Evolutionary conservation across 2,113 vertebrate genomes (phyloP).

Genomic region (Sebastes fasciatus): DNA sequence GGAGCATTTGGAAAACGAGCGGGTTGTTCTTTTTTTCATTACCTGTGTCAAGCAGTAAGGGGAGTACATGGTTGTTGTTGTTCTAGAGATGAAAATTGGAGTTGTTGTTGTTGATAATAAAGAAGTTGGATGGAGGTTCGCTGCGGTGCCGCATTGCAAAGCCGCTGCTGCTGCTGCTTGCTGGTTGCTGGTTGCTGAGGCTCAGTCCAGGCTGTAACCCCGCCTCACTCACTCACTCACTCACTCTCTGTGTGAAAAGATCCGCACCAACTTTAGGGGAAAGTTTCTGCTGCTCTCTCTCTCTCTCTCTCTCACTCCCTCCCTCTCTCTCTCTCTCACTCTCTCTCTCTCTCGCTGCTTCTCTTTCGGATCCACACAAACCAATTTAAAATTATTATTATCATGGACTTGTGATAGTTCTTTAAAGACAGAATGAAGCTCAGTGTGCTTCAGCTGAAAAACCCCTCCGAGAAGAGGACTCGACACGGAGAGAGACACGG

Average conservation of each 20-base stretch:
- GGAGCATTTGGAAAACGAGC: conserved; percentile 15
- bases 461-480: background rate
- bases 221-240: conserved; percentile 82
- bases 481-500: conserved; percentile 4
- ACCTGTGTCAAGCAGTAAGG: conserved; percentile 90
- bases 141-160: conserved; percentile 86
- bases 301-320: conserved; percentile 39
- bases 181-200: conserved; percentile 34
- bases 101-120: conserved; percentile 76
- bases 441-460: background rate
- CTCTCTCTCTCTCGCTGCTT: conserved; percentile 49
- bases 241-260: conserved; percentile 78
- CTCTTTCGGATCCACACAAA: conserved; percentile 34
- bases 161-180: conserved; percentile 51
- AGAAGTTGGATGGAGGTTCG: conserved; percentile 87
- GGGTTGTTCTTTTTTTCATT: conserved; percentile 44
- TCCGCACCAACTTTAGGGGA: conserved; percentile 83
- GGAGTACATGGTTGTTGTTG: conserved; percentile 83
- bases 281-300: conserved; percentile 75
- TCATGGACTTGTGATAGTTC: background rate
- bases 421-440: background rate
- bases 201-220: conserved; percentile 85
- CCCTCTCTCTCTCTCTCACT: conserved; percentile 30
- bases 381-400: conserved; percentile 27
- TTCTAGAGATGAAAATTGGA: conserved; percentile 79